These are phyloP conservation scores for Phymanthus crucifer DNA, from an alignment of 92 coral and sea anemone genomes.

Conservation along the genomic window DNA sequence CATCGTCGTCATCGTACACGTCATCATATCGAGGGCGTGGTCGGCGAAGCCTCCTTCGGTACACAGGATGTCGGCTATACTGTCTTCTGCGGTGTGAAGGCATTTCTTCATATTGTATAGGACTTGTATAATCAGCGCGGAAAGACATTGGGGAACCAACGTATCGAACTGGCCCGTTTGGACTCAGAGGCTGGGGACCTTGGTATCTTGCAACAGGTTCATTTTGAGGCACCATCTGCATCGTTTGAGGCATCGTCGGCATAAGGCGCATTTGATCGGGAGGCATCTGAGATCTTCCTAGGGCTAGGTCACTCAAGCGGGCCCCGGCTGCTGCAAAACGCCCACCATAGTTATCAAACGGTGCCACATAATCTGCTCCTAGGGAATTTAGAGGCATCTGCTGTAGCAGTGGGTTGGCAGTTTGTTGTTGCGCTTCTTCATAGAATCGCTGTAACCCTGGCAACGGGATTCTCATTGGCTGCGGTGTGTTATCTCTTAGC, in stretches of 20 bases:
- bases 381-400: constrained; percentile 7
- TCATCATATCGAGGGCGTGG: constrained; percentile 22
- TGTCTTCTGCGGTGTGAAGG: constrained; percentile 29
- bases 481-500: constrained; percentile 22
- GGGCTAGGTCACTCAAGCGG: background rate
- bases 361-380: constrained; percentile 29
- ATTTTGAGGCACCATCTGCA: background rate
- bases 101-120: constrained; percentile 22
- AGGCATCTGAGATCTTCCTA: constrained; percentile 21
- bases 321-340: background rate
- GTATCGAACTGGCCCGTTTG: background rate
- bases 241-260: constrained; percentile 6
- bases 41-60: constrained; percentile 63
- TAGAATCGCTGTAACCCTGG: constrained; percentile 26
- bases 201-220: background rate
- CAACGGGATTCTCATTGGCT: constrained; percentile 32
- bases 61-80: constrained; percentile 55
- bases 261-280: constrained; percentile 17
- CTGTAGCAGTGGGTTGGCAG: constrained; percentile 6
- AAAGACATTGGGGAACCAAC: constrained; percentile 13
- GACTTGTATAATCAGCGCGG: constrained; percentile 29
- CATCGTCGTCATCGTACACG: constrained; percentile 44
- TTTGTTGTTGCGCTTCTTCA: background rate
- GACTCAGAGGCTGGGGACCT: constrained; percentile 6
- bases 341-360: constrained; percentile 9